These are phyloP conservation scores for Mesocricetus auratus DNA, from an alignment of 2,113 vertebrate species.

Conservation along the genomic window DNA sequence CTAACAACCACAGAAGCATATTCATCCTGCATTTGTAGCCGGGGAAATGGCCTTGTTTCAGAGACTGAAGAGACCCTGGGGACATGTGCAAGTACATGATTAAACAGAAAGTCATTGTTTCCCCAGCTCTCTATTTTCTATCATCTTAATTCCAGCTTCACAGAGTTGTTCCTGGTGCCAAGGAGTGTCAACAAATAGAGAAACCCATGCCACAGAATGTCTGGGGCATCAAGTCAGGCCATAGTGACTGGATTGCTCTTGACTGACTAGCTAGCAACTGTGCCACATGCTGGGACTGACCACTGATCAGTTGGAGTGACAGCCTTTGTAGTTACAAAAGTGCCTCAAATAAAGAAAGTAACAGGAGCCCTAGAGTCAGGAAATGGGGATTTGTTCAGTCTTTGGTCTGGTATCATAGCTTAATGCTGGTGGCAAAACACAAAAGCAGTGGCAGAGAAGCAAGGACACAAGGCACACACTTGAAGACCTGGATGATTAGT, in stretches of 20 bases:
- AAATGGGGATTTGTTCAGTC: neutral
- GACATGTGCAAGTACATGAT: constrained; percentile 2
- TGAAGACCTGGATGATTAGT: neutral
- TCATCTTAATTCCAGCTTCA: constrained; percentile 35
- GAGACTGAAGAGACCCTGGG: constrained; percentile 28
- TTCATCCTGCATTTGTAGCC: neutral
- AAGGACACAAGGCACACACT: too few relatives aligned
- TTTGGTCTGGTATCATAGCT: neutral
- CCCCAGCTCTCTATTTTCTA: constrained; percentile 15
- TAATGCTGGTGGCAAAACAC: neutral
- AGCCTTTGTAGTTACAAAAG: constrained; percentile 1
- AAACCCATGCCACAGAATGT: neutral
- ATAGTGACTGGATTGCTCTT: neutral
- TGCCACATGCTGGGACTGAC: constrained; percentile 32
- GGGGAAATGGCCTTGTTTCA: constrained; percentile 58
- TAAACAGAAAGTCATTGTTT: constrained; percentile 46
- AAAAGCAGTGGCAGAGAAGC: neutral
- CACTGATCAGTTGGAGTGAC: neutral
- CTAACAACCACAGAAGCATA: neutral
- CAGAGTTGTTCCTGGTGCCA: neutral
- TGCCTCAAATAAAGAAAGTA: neutral
- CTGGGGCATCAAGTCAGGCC: neutral
- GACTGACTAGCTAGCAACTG: constrained; percentile 6
- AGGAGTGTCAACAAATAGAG: neutral
- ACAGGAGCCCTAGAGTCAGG: neutral